These are phyloP conservation scores for Buceros bicornis DNA, from an alignment of 2,797 vertebrate genomes.

Conservation along the genomic window DNA sequence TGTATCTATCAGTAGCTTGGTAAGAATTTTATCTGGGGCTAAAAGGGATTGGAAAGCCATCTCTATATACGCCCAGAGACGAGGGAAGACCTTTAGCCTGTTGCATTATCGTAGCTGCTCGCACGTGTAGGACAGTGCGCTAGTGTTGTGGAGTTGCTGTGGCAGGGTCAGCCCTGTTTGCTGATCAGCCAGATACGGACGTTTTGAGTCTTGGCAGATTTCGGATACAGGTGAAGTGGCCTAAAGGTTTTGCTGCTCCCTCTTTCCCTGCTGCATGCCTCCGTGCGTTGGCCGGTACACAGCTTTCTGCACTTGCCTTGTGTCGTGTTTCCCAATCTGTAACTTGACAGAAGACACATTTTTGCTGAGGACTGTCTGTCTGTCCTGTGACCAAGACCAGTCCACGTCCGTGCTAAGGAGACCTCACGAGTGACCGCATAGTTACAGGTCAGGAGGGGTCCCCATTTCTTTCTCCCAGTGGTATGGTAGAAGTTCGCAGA, in stretches of 20 bases:
- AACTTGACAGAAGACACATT: background rate
- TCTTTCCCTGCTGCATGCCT: background rate
- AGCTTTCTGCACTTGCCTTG: background rate
- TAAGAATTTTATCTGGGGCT: background rate
- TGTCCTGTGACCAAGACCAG: background rate
- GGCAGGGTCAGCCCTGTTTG: background rate
- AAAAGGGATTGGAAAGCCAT: background rate
- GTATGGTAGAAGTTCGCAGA: background rate
- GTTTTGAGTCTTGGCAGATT: background rate
- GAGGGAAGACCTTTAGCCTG: background rate
- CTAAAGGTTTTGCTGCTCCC: background rate
- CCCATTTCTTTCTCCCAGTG: background rate
- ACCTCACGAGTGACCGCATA: background rate
- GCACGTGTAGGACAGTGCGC: accelerated
- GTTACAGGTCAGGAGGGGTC: background rate
- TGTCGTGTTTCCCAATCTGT: background rate
- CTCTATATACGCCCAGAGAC: background rate
- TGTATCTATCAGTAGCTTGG: accelerated
- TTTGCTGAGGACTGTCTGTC: background rate
- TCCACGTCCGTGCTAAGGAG: background rate
- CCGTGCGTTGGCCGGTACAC: background rate
- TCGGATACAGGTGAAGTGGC: background rate
- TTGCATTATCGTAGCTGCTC: accelerated
- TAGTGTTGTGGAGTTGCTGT: background rate
- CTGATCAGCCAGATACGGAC: background rate